phyloP scores from a whole-genome alignment of 2,888 invertebrate species.

The Drosophila mercatorum region DNA sequence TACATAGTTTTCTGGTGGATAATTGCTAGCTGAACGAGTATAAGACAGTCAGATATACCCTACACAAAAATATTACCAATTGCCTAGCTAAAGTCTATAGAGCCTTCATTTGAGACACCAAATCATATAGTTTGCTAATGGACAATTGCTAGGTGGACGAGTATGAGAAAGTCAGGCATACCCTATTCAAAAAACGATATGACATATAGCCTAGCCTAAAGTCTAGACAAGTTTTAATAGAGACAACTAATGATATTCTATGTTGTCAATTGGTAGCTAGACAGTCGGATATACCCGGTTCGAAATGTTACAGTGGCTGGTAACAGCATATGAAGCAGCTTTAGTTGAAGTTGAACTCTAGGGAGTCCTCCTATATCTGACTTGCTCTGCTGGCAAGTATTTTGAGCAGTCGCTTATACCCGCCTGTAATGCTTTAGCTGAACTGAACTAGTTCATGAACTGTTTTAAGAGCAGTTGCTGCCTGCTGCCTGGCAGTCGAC shows the following conservation, averaged over 20 bases:
- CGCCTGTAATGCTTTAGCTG: background rate
- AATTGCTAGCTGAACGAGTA: too few relatives aligned
- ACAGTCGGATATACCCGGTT: background rate
- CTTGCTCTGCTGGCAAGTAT: background rate
- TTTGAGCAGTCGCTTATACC: background rate
- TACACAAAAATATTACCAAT: too few relatives aligned
- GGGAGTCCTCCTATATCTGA: background rate
- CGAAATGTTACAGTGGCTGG: too few relatives aligned
- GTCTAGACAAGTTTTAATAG: too few relatives aligned
- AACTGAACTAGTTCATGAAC: conserved; percentile 20
- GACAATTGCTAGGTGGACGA: background rate
- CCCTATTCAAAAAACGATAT: too few relatives aligned
- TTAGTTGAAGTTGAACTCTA: background rate
- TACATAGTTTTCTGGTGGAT: background rate
- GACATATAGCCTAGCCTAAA: too few relatives aligned
- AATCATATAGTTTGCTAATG: background rate
- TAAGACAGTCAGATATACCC: too few relatives aligned
- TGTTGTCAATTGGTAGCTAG: background rate
- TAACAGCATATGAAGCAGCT: background rate
- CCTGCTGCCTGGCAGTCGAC: conserved; percentile 10
- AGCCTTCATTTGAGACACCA: background rate
- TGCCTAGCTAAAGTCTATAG: too few relatives aligned
- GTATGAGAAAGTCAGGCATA: too few relatives aligned
- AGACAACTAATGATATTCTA: too few relatives aligned
- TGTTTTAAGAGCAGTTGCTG: conserved; percentile 24